Evolutionary conservation across 2,113 vertebrate genomes (phyloP).

Genomic region (Oceanites oceanicus): DNA sequence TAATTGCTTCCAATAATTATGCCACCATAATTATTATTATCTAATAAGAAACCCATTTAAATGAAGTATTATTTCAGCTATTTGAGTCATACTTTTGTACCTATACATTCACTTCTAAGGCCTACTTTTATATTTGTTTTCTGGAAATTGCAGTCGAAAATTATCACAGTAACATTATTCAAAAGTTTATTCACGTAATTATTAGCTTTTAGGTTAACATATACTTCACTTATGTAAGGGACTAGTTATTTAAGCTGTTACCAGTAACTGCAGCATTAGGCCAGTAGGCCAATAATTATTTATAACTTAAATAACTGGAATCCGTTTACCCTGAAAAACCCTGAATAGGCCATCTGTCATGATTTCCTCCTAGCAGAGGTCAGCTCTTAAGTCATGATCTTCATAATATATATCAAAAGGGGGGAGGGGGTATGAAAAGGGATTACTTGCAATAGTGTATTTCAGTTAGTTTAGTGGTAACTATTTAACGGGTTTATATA

Average conservation of each 20-base stretch:
- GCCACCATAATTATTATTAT: background rate
- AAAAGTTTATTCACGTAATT: background rate
- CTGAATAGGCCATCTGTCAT: constrained; percentile 4
- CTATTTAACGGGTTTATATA: background rate
- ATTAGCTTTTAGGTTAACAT: background rate
- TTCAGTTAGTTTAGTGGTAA: background rate
- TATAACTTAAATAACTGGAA: constrained; percentile 31
- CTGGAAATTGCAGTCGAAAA: background rate
- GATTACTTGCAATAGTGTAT: background rate
- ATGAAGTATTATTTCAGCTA: background rate
- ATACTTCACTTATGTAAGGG: constrained; percentile 23
- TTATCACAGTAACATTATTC: background rate
- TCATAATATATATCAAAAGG: background rate
- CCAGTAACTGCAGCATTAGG: background rate
- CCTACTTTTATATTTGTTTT: background rate
- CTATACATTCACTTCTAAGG: background rate
- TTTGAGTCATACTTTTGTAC: background rate
- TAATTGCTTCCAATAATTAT: background rate
- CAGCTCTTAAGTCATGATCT: background rate
- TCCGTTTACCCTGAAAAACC: constrained; percentile 35
- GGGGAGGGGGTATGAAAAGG: fast-evolving
- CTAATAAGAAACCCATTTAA: background rate
- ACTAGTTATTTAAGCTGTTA: constrained; percentile 22
- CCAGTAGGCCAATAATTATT: constrained; percentile 32
- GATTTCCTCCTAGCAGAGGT: background rate